Base-by-base conservation (phyloP, 2,113 vertebrate species). In the Grammomys dolichurus region DNA sequence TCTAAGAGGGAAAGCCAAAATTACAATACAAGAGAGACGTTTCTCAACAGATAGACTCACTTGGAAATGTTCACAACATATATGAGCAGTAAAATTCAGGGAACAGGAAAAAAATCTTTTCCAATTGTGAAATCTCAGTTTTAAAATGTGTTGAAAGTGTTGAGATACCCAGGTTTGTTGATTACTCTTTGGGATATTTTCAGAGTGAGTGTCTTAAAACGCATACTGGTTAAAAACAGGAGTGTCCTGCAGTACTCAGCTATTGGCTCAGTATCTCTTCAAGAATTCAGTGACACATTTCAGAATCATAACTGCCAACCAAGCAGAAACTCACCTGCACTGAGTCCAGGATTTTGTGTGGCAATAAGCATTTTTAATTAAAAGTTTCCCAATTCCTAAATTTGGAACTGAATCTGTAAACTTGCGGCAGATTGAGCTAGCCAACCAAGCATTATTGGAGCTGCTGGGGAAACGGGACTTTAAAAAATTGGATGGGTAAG, bases 351-450 rank as follows among this genome's bases (percentile, higher is more conserved):
- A 96, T 95, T 98, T 96, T 91, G 28, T 93, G 95, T 80, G 95
- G 85, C 91, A 95, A 93, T 97, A 88, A 98, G 97, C 96, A 97
- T 93, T 96, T 97, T 97, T 96, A 98, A 98, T 97, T 97, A 4
- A 87, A 93, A 93, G 90, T 96, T 98, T 97, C 97, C 85, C 77
- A 78, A 26, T 97, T 97, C 96, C 86, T 88, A 89, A 78, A 97
- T 96, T 92, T 0, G 58, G 95, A 87, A 93, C 93, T 51, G 85
- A 89, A 95, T 98, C 81, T 93, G 16, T 95, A 84, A 97, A 95
- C 63, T 69, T 73, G 54, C 0, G 13, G 88, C 89, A 96, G 87
- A 92, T 84, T 96, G 84, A 81, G 58, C 90, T 90, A 91, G 89
- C 72, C 93, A 13, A 4, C 91, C 78, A 48, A 90, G 36, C 0